Evolutionary conservation across 1,140 invertebrate genomes (phyloP), one percentile per base, ranked within the genome.

Genomic region (Cotesia vestalis): DNA sequence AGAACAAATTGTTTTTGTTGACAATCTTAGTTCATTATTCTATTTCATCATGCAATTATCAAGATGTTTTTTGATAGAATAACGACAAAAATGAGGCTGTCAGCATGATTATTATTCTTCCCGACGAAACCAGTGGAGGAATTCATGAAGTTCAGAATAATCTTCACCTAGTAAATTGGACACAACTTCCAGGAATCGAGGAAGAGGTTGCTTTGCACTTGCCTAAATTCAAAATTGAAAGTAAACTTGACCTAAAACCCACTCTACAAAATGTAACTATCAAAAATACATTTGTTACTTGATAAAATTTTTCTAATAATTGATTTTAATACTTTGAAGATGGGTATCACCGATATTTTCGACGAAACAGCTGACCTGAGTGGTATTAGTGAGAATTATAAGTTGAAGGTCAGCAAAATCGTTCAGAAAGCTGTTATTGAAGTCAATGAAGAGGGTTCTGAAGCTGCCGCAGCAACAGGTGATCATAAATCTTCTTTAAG

Each of bases 361-460:
- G 73, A 72, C 9, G 74, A 79, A 4, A 40, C 69, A 2, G 89
- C 89, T 3, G 86, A 91, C 76, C 85, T 92, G 12, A 84, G 80
- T 35, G 87, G 87, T 3, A 89, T 92, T 12, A 73, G 83, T 4
- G 78, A 81, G 46, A 14, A 5, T 8, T 73, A 76, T 38, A 0
- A 27, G 4, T 53, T 91, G 0, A 83, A 77, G 51, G 87, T 91
- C 1, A 87, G 83, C 1, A 82, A 88, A 35, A 87, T 89, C 0
- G 63, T 90, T 35, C 91, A 91, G 76, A 91, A 91, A 80, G 88
- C 89, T 3, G 89, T 87, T 69, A 88, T 92, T 51, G 88, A 90
- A 74, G 89, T 91, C 0, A 89, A 91, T 73, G 91, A 92, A 78
- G 87, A 91, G 81, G 91, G 91, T 8, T 86, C 85, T 11, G 89